Evolutionary conservation across 2,888 invertebrate species (phyloP).

Genomic region (Euproctis similis): DNA sequence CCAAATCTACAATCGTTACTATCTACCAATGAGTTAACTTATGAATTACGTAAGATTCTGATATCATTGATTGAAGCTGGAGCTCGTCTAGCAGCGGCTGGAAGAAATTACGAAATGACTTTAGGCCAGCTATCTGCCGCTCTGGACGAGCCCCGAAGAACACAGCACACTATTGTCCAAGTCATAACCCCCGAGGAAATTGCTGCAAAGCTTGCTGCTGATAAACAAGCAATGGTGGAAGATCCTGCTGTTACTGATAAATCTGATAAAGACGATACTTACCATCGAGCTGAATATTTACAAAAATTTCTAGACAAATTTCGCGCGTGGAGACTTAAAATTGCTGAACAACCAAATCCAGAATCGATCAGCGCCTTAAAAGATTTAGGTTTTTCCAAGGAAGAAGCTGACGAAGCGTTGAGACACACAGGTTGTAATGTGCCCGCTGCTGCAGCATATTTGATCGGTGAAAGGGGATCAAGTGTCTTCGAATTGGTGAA

Average conservation of each 20-base stretch:
- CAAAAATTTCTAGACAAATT: conserved; percentile 60
- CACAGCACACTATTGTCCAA: conserved; percentile 38
- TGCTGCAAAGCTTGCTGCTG: conserved; percentile 34
- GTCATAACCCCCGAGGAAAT: conserved; percentile 63
- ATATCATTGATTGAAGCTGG: conserved; percentile 66
- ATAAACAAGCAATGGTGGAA: conserved; percentile 20
- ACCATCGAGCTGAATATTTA: conserved; percentile 50
- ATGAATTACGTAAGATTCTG: conserved; percentile 56
- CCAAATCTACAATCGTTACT: conserved; percentile 61
- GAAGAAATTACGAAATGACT: conserved; percentile 55
- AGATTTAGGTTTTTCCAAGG: conserved; percentile 50
- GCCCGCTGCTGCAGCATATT: conserved; percentile 62
- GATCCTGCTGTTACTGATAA: conserved; percentile 9
- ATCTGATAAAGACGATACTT: conserved; percentile 28
- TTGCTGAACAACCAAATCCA: conserved; percentile 47
- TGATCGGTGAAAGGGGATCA: conserved; percentile 61
- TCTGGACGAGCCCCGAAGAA: conserved; percentile 45
- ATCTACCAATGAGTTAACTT: conserved; percentile 61
- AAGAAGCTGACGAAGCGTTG: conserved; percentile 52
- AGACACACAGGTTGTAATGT: conserved; percentile 55
- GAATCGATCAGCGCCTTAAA: conserved; percentile 45
- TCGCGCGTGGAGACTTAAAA: conserved; percentile 47
- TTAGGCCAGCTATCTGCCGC: conserved; percentile 54
- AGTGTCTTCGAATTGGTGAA: conserved; percentile 60
- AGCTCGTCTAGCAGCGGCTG: conserved; percentile 57